Conservation (phyloP, 2,888 invertebrate genomes). For the Emmelina monodactyla region DNA sequence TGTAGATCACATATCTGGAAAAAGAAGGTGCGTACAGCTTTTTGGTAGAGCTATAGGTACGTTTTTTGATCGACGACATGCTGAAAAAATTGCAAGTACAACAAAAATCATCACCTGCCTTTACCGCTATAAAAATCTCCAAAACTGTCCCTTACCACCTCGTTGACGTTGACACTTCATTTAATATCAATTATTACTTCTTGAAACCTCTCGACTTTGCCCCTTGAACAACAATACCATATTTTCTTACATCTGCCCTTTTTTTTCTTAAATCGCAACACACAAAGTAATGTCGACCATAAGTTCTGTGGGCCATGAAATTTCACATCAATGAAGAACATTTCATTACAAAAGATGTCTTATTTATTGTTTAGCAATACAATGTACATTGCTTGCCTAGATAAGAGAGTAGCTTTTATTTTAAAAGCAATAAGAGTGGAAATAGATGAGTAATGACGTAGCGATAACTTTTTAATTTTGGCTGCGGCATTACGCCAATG, state of each 20-base stretch:
- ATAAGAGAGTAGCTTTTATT: not conserved
- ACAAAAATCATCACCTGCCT: too few species aligned
- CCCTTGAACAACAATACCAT: constrained; percentile 8
- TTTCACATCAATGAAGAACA: constrained; percentile 3
- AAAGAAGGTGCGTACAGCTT: too few species aligned
- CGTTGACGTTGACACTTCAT: constrained; percentile 11
- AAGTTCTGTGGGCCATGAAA: constrained; percentile 11
- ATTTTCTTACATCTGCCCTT: constrained; percentile 1
- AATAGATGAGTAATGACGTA: too few species aligned
- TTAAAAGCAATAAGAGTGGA: not conserved
- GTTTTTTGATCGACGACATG: too few species aligned
- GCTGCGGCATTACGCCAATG: constrained; percentile 1
- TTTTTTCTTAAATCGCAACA: constrained; percentile 7
- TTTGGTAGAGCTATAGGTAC: too few species aligned
- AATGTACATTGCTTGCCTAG: not conserved
- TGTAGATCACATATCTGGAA: too few species aligned
- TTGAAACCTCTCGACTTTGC: constrained; percentile 10
- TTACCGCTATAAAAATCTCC: too few species aligned
- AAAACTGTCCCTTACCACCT: too few species aligned
- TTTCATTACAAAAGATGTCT: constrained; percentile 1
- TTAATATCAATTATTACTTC: constrained; percentile 12
- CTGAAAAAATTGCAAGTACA: too few species aligned
- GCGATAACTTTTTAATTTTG: not conserved
- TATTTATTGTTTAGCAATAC: not conserved
- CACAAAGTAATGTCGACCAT: constrained; percentile 8